A percentile compares a stretch with the other conserved stretches of the same genome.
Evolutionary conservation across 1,140 invertebrate genomes (phyloP).

Genomic region (Heliconius hewitsoni): DNA sequence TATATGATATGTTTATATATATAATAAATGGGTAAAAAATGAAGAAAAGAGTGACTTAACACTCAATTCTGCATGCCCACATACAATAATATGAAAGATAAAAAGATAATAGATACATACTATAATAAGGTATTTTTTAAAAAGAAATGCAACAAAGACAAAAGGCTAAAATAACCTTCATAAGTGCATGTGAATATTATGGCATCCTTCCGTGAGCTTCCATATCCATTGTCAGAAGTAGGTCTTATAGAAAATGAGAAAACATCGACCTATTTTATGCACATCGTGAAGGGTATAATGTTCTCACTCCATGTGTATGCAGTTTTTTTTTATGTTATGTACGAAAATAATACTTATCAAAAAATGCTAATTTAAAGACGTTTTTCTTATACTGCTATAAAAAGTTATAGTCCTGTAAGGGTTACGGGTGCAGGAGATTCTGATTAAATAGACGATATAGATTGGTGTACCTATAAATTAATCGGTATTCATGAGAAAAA

Average conservation of each 20-base stretch:
- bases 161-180: not conserved
- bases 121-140: not conserved
- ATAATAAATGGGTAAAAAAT: too few species aligned
- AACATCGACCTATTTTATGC: conserved; percentile 21
- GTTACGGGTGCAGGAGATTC: too few species aligned
- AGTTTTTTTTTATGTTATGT: not conserved
- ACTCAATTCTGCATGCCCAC: not conserved
- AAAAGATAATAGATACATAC: too few species aligned
- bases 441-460: too few species aligned
- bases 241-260: conserved; percentile 23
- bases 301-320: conserved; percentile 1
- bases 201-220: conserved; percentile 3
- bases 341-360: not conserved
- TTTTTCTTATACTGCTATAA: too few species aligned
- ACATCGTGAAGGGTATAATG: not conserved
- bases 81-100: not conserved
- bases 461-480: too few species aligned
- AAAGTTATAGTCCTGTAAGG: too few species aligned
- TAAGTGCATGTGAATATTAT: conserved; percentile 10
- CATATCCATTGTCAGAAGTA: not conserved
- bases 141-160: not conserved
- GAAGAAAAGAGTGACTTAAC: too few species aligned
- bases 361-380: too few species aligned
- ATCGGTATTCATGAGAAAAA: too few species aligned
- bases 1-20: too few species aligned